A percentile compares a stretch with the other conserved stretches of the same genome.
phyloP scores from a whole-genome alignment of 2,888 invertebrate genomes.

The Xestobium rufovillosum region DNA sequence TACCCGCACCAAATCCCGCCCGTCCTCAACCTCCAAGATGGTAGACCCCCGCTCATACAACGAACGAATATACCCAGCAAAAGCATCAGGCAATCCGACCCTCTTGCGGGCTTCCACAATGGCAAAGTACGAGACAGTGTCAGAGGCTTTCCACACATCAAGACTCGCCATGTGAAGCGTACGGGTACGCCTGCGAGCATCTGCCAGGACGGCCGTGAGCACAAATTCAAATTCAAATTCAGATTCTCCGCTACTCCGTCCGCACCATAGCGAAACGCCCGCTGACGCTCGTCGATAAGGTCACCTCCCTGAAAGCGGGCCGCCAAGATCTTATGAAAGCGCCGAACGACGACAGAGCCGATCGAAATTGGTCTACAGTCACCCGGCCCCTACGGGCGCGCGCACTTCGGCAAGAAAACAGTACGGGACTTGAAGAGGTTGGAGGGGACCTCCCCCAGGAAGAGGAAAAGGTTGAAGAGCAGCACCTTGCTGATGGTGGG shows the following conservation, averaged over 20 bases:
- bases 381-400: neutral
- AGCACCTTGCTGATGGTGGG: neutral
- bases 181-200: constrained; percentile 1
- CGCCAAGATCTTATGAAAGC: constrained; percentile 1
- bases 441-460: neutral
- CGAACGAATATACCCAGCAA: neutral
- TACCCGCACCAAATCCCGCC: neutral
- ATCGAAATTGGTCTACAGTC: neutral
- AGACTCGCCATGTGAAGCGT: neutral
- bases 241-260: constrained; percentile 2
- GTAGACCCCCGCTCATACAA: neutral
- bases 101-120: constrained; percentile 1
- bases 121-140: neutral
- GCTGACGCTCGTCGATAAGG: neutral
- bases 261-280: neutral
- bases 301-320: neutral
- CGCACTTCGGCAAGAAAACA: neutral
- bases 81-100: neutral
- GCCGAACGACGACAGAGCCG: neutral
- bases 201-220: neutral
- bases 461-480: neutral
- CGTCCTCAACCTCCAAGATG: neutral
- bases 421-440: constrained; percentile 1
- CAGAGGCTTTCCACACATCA: constrained; percentile 1
- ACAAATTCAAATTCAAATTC: too few species aligned